Evolutionary conservation across 2,888 invertebrate genomes (phyloP).

Genomic region (Pristionchus exspectatus): DNA sequence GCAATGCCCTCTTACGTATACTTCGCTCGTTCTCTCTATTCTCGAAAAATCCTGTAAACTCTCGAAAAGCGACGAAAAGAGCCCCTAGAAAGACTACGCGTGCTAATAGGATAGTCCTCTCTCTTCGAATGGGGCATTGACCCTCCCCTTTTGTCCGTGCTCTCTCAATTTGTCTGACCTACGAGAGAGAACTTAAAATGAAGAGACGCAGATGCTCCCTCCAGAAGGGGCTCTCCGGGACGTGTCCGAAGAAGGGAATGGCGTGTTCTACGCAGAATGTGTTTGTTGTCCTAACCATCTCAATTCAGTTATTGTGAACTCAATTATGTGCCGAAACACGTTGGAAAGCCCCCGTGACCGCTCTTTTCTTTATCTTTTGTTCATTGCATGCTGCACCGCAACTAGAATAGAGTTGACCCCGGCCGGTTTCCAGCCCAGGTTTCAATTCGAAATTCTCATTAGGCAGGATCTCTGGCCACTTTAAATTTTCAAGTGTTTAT

Average conservation of each 20-base stretch:
- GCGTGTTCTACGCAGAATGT: no score
- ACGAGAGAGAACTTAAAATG: not conserved
- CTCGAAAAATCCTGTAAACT: conserved; percentile 13
- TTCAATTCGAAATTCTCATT: not conserved
- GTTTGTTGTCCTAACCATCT: no score
- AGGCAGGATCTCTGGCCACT: not conserved
- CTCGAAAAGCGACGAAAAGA: not conserved
- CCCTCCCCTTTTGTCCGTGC: not conserved
- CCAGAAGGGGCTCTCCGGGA: not conserved
- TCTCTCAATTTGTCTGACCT: not conserved
- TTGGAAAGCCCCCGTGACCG: no score
- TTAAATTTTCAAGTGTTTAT: not conserved
- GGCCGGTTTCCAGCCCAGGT: not conserved
- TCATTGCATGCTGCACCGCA: not conserved
- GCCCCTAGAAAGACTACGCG: not conserved
- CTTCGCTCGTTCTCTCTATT: not conserved
- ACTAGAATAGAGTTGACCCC: not conserved
- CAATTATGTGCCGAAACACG: no score
- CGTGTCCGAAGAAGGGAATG: not conserved
- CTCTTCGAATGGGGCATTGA: not conserved
- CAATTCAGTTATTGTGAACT: no score
- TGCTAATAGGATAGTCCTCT: conserved; percentile 2
- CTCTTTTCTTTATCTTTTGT: no score
- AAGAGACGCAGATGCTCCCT: no score
- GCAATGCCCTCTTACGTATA: not conserved